Evolutionary conservation across 2,888 invertebrate genomes (phyloP).

Genomic region (Iselma pallidipennis): DNA sequence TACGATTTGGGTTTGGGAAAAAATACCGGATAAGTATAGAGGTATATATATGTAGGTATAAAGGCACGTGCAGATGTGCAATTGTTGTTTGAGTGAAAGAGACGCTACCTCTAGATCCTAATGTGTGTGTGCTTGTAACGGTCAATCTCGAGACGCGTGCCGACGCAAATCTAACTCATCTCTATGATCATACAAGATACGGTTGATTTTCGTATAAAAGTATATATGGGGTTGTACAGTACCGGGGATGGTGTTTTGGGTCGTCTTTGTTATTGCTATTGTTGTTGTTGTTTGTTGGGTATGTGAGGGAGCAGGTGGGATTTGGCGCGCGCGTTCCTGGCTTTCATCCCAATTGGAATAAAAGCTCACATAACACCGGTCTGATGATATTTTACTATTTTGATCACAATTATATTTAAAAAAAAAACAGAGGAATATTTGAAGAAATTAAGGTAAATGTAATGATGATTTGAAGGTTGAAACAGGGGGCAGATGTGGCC

Average conservation of each 20-base stretch:
- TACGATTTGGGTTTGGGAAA: neutral
- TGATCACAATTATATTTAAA: neutral
- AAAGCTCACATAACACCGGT: neutral
- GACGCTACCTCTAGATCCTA: neutral
- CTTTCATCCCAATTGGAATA: constrained; percentile 24
- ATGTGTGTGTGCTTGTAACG: constrained; percentile 40
- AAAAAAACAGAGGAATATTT: neutral
- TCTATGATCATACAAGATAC: constrained; percentile 13
- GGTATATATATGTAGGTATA: constrained; percentile 2
- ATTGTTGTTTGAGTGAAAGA: constrained; percentile 1
- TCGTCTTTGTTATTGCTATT: too few species aligned
- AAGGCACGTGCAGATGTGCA: constrained; percentile 6
- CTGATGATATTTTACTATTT: neutral
- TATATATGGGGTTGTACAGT: constrained; percentile 39
- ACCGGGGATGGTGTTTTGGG: constrained; percentile 30
- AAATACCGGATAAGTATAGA: neutral
- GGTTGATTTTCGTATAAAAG: constrained; percentile 33
- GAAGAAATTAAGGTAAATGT: neutral
- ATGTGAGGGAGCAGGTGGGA: constrained; percentile 42
- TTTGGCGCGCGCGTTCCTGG: constrained; percentile 40
- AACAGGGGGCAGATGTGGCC: neutral
- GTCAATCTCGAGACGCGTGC: constrained; percentile 51
- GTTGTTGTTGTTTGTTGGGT: neutral
- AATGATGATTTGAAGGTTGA: neutral
- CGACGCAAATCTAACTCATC: constrained; percentile 26